Percentiles rank a stretch among this genome's conserved stretches.
Evolutionary conservation across 2,797 vertebrate genomes (phyloP).

Genomic region (Ctenochaetus hawaiiensis): DNA sequence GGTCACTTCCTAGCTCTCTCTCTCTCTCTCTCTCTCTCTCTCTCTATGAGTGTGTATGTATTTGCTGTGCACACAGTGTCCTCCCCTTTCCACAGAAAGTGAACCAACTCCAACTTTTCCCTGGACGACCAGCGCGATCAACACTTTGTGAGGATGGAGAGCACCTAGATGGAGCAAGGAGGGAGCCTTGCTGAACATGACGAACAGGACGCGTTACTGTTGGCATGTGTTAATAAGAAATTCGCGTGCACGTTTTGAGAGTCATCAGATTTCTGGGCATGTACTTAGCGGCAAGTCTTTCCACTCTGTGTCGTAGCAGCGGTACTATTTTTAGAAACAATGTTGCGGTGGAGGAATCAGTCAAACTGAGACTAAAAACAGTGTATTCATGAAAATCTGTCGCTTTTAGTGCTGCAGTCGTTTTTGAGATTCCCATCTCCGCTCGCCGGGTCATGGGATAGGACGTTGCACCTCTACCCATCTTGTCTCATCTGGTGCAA

Average conservation of each 20-base stretch:
- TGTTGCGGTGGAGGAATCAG: slow-evolving; percentile 65
- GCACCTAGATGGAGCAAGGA: slow-evolving; percentile 1
- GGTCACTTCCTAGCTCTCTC: slow-evolving; percentile 32
- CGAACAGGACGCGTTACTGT: neutral
- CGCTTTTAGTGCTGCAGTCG: slow-evolving; percentile 13
- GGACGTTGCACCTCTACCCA: slow-evolving; percentile 10
- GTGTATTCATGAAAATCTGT: slow-evolving; percentile 44
- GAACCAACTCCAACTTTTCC: slow-evolving; percentile 62
- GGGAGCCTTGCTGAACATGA: neutral
- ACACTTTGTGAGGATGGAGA: slow-evolving; percentile 42
- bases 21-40: neutral
- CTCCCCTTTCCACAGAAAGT: slow-evolving; percentile 14
- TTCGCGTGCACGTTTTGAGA: slow-evolving; percentile 43
- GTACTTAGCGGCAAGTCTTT: slow-evolving; percentile 37
- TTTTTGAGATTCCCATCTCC: neutral
- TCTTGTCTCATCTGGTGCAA: slow-evolving; percentile 42
- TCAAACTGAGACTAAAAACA: slow-evolving; percentile 57
- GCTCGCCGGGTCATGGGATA: slow-evolving; percentile 37
- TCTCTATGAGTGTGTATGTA: neutral
- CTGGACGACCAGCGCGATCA: slow-evolving; percentile 22
- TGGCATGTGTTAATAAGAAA: slow-evolving; percentile 29
- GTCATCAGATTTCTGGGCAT: slow-evolving; percentile 52
- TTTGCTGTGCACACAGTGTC: slow-evolving; percentile 15
- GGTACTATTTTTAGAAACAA: slow-evolving; percentile 75
- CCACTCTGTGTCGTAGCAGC: slow-evolving; percentile 45